phyloP scores from a whole-genome alignment of 1,140 invertebrate genomes.

The Drosophila miranda region DNA sequence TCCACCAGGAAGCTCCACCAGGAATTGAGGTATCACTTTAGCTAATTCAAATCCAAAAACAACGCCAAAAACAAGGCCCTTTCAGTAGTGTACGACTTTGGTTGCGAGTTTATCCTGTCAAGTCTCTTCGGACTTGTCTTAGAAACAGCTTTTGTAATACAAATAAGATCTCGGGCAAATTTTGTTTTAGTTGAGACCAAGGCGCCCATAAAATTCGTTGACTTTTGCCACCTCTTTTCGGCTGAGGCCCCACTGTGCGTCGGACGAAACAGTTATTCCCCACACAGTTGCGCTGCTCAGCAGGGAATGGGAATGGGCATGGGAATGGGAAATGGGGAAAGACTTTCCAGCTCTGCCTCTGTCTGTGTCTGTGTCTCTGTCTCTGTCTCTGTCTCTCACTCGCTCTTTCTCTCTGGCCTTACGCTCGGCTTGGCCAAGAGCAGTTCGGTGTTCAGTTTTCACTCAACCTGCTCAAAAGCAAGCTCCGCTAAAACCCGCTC shows the following conservation, averaged over 20 bases:
- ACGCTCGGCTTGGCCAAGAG: slow-evolving; percentile 35
- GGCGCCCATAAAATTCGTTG: no score
- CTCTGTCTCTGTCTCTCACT: slow-evolving; percentile 3
- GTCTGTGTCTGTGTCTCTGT: slow-evolving; percentile 9
- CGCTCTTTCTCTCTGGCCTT: slow-evolving; percentile 34
- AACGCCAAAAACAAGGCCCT: no score
- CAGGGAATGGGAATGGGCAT: slow-evolving; percentile 29
- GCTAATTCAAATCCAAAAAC: no score
- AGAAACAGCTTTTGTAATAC: no score
- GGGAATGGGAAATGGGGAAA: slow-evolving; percentile 1
- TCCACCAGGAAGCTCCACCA: no score
- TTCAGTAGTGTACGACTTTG: no score
- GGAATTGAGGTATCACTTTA: no score
- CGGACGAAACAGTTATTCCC: slow-evolving; percentile 38
- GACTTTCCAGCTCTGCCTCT: slow-evolving; percentile 16
- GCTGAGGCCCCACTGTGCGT: neutral
- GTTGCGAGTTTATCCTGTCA: no score
- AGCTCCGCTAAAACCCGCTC: slow-evolving; percentile 12
- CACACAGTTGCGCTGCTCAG: slow-evolving; percentile 1
- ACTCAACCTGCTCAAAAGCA: slow-evolving; percentile 21
- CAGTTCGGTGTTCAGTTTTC: slow-evolving; percentile 43
- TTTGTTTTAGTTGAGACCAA: no score
- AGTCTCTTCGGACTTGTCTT: no score
- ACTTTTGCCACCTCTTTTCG: no score
- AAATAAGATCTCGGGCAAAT: no score